A percentile compares a stretch with the other conserved stretches of the same genome.
phyloP scores from a whole-genome alignment of 2,797 vertebrate genomes.

The Triplophysa yarkandensis region DNA sequence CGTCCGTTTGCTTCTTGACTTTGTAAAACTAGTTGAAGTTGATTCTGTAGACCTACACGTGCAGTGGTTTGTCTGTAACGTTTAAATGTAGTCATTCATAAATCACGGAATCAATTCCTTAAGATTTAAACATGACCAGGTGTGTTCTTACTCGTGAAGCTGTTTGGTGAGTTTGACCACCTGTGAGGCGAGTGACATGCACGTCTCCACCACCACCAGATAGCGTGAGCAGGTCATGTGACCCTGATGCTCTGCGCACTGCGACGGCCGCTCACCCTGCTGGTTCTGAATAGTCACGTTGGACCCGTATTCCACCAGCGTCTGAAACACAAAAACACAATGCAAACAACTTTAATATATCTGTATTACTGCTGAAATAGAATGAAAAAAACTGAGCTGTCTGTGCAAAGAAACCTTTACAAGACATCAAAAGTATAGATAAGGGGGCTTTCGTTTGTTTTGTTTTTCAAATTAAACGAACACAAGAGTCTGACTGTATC shows the following conservation, averaged over 20 bases:
- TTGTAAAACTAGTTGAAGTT: conserved; percentile 89
- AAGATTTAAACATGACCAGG: not conserved
- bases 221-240: conserved; percentile 95
- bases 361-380: too few relatives aligned
- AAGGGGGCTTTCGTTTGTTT: too few relatives aligned
- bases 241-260: conserved; percentile 91
- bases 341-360: too few relatives aligned
- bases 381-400: too few relatives aligned
- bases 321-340: conserved; percentile 70
- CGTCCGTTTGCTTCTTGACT: conserved; percentile 78
- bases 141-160: conserved; percentile 90
- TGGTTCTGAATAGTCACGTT: conserved; percentile 96
- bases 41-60: conserved; percentile 85
- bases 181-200: conserved; percentile 97
- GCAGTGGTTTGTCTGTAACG: conserved; percentile 85
- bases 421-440: too few relatives aligned
- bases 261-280: conserved; percentile 89
- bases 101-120: too few relatives aligned
- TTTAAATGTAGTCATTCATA: conserved; percentile 6
- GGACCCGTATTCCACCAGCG: conserved; percentile 96
- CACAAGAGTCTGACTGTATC: not conserved
- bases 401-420: too few relatives aligned
- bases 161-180: conserved; percentile 98
- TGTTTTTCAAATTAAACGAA: too few relatives aligned
- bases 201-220: conserved; percentile 97